These are phyloP conservation scores for Rhynchomys soricoides DNA, from an alignment of 2,113 vertebrate species.

Conservation along the genomic window DNA sequence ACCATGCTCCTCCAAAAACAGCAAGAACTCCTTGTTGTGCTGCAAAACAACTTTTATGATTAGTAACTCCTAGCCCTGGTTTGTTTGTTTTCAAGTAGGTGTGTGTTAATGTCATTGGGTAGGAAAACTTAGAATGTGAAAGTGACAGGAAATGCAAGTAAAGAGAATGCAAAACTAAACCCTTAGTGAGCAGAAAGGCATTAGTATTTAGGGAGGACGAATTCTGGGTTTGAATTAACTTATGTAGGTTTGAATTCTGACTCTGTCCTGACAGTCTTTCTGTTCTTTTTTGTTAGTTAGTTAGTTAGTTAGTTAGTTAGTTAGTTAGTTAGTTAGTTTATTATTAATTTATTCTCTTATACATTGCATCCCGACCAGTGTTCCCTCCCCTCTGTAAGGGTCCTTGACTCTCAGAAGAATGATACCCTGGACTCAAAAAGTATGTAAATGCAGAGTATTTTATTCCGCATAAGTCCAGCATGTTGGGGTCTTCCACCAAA, in stretches of 20 bases:
- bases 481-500: too few species aligned
- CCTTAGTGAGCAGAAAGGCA: not conserved
- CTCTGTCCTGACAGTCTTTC: not conserved
- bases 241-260: not conserved
- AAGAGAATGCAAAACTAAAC: not conserved
- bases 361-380: not conserved
- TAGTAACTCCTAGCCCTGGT: not conserved
- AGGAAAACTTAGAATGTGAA: not conserved
- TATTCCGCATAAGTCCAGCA: too few species aligned
- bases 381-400: not conserved
- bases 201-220: not conserved
- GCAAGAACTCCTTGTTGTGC: not conserved
- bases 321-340: too few species aligned
- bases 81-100: not conserved
- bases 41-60: not conserved
- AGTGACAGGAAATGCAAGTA: not conserved
- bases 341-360: not conserved
- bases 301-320: not conserved
- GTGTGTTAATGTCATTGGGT: not conserved
- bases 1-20: not conserved
- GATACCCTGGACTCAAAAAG: too few species aligned
- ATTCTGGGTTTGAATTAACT: not conserved
- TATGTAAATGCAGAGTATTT: too few species aligned
- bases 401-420: too few species aligned
- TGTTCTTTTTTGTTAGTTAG: not conserved